phyloP scores from a whole-genome alignment of 1,140 invertebrate genomes.

The Parapsyche elsis region DNA sequence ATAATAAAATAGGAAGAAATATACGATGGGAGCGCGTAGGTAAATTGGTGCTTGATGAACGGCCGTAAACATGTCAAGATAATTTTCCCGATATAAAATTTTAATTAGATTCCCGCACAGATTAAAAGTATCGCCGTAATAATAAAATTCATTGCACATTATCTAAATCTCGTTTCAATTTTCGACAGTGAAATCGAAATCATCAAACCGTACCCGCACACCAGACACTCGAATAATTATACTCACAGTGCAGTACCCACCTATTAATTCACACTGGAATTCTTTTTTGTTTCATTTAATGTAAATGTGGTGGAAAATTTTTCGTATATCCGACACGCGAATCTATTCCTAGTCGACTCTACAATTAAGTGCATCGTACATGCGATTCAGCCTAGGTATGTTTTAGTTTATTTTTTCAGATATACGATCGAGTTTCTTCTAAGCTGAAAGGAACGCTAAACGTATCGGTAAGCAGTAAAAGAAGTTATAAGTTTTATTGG shows the following conservation, averaged over 20 bases:
- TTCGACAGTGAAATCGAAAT: constrained; percentile 20
- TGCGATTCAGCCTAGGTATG: constrained; percentile 1
- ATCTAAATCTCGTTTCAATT: constrained; percentile 24
- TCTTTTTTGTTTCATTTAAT: constrained; percentile 5
- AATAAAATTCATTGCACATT: constrained; percentile 15
- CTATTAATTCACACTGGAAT: background rate
- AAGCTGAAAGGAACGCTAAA: too few relatives aligned
- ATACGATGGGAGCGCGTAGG: background rate
- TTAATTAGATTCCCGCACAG: constrained; percentile 22
- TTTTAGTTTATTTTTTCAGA: background rate
- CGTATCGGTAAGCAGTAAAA: constrained; percentile 31
- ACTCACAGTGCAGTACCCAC: background rate
- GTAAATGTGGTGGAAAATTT: constrained; percentile 9
- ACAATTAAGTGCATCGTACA: constrained; percentile 38
- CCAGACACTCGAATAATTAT: background rate
- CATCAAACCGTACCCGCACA: background rate
- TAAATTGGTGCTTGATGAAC: constrained; percentile 28
- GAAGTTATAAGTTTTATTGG: constrained; percentile 48
- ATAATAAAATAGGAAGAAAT: background rate
- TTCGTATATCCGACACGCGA: constrained; percentile 17
- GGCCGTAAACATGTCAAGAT: constrained; percentile 26
- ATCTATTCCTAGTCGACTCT: constrained; percentile 17
- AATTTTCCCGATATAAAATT: constrained; percentile 22
- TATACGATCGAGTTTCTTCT: constrained; percentile 40
- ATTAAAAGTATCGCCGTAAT: constrained; percentile 1